Evolutionary conservation across 2,888 invertebrate species (phyloP).

Genomic region (Polyommatus iphigenia): DNA sequence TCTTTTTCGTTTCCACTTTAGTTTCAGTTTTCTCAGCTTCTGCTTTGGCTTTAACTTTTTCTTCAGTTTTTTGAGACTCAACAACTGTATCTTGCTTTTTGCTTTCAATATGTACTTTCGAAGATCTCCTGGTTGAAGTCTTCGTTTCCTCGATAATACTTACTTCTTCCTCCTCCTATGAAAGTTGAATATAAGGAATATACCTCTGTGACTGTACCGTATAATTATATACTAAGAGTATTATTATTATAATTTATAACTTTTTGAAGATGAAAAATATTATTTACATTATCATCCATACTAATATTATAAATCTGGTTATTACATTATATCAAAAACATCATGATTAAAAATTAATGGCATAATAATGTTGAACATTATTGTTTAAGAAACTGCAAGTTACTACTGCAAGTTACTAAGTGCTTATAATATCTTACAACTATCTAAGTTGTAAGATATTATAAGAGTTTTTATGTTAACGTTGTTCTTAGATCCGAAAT

Average conservation of each 20-base stretch:
- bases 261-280: neutral
- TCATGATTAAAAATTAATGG: no score
- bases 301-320: no score
- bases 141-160: constrained; percentile 51
- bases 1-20: constrained; percentile 57
- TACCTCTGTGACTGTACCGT: neutral
- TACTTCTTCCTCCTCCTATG: constrained; percentile 38
- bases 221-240: neutral
- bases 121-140: constrained; percentile 54
- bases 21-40: constrained; percentile 56
- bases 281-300: no score
- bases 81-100: constrained; percentile 64
- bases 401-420: no score
- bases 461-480: no score
- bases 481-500: no score
- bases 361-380: no score
- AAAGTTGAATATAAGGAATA: neutral
- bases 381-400: no score
- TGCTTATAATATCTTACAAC: no score
- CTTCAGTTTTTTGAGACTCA: constrained; percentile 55
- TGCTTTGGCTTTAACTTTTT: constrained; percentile 42
- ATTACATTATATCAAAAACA: no score
- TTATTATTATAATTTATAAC: neutral
- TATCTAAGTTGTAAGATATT: no score
- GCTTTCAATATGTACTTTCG: constrained; percentile 57